Percentiles rank a stretch among this genome's conserved stretches.
Conservation (phyloP, 2,888 invertebrate genomes). For the Melolontha melolontha region DNA sequence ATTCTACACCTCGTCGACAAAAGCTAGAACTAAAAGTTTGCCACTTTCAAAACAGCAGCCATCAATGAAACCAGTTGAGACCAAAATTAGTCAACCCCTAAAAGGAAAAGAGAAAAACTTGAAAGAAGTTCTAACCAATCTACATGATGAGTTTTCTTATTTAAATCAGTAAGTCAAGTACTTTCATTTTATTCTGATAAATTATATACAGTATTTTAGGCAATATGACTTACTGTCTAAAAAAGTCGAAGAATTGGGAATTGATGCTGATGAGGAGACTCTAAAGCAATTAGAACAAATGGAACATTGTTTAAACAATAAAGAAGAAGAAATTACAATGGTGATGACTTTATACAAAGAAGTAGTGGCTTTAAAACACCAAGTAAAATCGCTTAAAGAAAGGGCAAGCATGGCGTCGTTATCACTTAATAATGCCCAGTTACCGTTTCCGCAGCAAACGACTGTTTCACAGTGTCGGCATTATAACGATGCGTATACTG, state of each 20-base stretch:
- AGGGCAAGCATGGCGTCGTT: slow-evolving; percentile 55
- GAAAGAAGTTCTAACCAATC: slow-evolving; percentile 61
- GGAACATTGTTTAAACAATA: slow-evolving; percentile 60
- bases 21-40: slow-evolving; percentile 17
- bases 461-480: slow-evolving; percentile 45
- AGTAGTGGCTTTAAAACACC: slow-evolving; percentile 63
- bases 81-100: slow-evolving; percentile 40
- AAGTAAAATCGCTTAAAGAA: slow-evolving; percentile 60
- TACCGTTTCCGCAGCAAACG: slow-evolving; percentile 40
- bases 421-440: slow-evolving; percentile 45
- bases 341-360: slow-evolving; percentile 64
- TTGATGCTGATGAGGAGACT: slow-evolving; percentile 49
- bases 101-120: slow-evolving; percentile 58
- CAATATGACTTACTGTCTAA: slow-evolving; percentile 58
- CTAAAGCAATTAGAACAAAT: slow-evolving; percentile 59
- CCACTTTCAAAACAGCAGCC: slow-evolving; percentile 21
- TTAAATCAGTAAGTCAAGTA: slow-evolving; percentile 58
- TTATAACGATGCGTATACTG: slow-evolving; percentile 59
- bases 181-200: slow-evolving; percentile 7
- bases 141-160: slow-evolving; percentile 62
- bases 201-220: slow-evolving; percentile 48
- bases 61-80: slow-evolving; percentile 23
- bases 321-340: slow-evolving; percentile 65
- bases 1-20: slow-evolving; percentile 15
- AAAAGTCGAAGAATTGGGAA: slow-evolving; percentile 48